phyloP scores from a whole-genome alignment of 2,797 vertebrate genomes.

The Pipistrellus nathusii region DNA sequence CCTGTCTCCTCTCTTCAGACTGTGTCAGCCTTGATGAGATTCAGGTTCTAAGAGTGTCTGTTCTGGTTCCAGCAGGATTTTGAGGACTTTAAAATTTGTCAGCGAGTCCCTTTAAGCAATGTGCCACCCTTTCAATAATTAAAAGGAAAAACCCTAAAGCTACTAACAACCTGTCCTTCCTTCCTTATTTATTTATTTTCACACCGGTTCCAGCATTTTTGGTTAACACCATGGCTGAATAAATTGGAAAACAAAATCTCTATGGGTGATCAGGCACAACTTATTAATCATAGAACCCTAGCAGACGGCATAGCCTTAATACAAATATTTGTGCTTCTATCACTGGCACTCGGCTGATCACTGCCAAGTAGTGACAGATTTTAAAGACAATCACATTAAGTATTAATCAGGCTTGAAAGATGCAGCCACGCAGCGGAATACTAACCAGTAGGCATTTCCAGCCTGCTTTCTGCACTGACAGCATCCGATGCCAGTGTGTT shows the following conservation, averaged over 20 bases:
- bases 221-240: slow-evolving; percentile 78
- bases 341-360: slow-evolving; percentile 79
- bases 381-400: slow-evolving; percentile 88
- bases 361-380: slow-evolving; percentile 86
- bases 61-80: slow-evolving; percentile 59
- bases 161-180: slow-evolving; percentile 35
- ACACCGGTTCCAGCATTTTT: slow-evolving; percentile 66
- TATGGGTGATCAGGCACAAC: slow-evolving; percentile 85
- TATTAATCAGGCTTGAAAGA: slow-evolving; percentile 88
- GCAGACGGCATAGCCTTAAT: slow-evolving; percentile 77
- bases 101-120: slow-evolving; percentile 66
- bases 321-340: slow-evolving; percentile 89
- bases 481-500: neutral
- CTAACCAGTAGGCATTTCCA: slow-evolving; percentile 81
- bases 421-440: slow-evolving; percentile 80
- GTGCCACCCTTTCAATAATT: slow-evolving; percentile 78
- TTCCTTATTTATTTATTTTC: neutral
- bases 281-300: slow-evolving; percentile 85
- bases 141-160: slow-evolving; percentile 77
- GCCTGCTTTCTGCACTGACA: slow-evolving; percentile 42
- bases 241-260: slow-evolving; percentile 86
- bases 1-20: slow-evolving; percentile 27
- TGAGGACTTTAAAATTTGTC: slow-evolving; percentile 71
- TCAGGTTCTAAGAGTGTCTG: slow-evolving; percentile 64
- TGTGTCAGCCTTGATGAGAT: neutral